Evolutionary conservation across 2,888 invertebrate species (phyloP), one percentile per base, ranked within the genome.

Genomic region (Lutraria lutraria): DNA sequence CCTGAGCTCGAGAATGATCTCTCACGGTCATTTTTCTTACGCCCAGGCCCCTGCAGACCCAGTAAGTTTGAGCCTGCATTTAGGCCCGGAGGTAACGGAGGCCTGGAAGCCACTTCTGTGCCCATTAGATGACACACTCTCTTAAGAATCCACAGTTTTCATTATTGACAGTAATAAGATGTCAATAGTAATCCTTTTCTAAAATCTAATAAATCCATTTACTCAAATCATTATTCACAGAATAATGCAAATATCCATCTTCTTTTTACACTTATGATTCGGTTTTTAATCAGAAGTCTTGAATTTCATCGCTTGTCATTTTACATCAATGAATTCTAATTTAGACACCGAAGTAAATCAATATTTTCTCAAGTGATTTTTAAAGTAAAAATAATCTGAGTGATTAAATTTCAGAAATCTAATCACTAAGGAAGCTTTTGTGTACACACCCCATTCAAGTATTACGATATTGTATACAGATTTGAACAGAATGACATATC

Each of bases 21-120:
- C 29, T 60, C 60, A 0, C 85, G 79, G 52, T 87, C 87, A 56
- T 72, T 63, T 80, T 86, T 90, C 54, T 85, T 90, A 21, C 81
- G 89, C 76, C 90, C 92, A 53, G 91, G 81, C 82, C 88, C 82
- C 43, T n/a, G n/a, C 60, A 81, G 91, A 68, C 88, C 87, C 52
- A 88, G 91, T 52, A 83, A 72, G 80, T 87, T 89, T 52, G 91
- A 89, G 84, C 90, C 90, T 21, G 79, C 29, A 88, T 87, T 88
- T 79, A 91, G 89, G 88, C 90, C 90, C 52, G 90, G 89, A 84
- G 89, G 89, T 54, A 92, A 79, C 16, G 90, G 90, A 34, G 89
- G 92, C 87, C 92, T 88, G 52, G 89, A 81, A 79, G 92, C 92
- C 92, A 92, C 92, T 56, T 89, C 92, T 88, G 92, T 91, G 81